A percentile compares a stretch with the other conserved stretches of the same genome.
Conservation (phyloP, 2,113 vertebrate genomes). For the Chascanopsetta lugubris region DNA sequence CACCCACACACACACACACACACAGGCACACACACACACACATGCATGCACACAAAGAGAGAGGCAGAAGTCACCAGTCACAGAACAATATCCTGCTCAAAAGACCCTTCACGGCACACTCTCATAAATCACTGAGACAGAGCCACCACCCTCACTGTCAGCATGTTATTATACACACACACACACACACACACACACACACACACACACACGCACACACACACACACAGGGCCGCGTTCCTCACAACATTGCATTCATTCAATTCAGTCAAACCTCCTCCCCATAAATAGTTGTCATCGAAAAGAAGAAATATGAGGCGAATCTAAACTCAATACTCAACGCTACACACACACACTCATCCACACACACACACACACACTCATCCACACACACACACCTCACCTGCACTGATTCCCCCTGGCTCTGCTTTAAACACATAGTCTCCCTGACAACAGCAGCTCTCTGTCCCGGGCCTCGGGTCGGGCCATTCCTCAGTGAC, state of each 20-base stretch:
- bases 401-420: slow-evolving; percentile 57
- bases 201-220: slow-evolving; percentile 34
- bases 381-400: slow-evolving; percentile 39
- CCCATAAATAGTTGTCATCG: slow-evolving; percentile 38
- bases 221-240: slow-evolving; percentile 48
- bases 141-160: slow-evolving; percentile 82
- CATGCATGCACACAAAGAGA: slow-evolving; percentile 67
- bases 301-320: slow-evolving; percentile 58
- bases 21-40: too few species aligned
- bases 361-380: slow-evolving; percentile 3
- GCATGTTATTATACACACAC: slow-evolving; percentile 63
- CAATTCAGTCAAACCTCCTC: slow-evolving; percentile 40
- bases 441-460: slow-evolving; percentile 59
- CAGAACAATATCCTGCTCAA: slow-evolving; percentile 85
- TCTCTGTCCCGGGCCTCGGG: slow-evolving; percentile 60
- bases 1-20: too few species aligned
- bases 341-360: too few species aligned
- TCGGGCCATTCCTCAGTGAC: slow-evolving; percentile 78
- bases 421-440: slow-evolving; percentile 63
- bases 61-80: slow-evolving; percentile 81
- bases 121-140: slow-evolving; percentile 86
- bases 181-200: slow-evolving; percentile 19
- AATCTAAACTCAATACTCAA: slow-evolving; percentile 37
- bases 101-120: slow-evolving; percentile 79
- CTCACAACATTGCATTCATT: slow-evolving; percentile 50